Base-by-base conservation (phyloP, 2,113 vertebrate species). In the Antennarius striatus region DNA sequence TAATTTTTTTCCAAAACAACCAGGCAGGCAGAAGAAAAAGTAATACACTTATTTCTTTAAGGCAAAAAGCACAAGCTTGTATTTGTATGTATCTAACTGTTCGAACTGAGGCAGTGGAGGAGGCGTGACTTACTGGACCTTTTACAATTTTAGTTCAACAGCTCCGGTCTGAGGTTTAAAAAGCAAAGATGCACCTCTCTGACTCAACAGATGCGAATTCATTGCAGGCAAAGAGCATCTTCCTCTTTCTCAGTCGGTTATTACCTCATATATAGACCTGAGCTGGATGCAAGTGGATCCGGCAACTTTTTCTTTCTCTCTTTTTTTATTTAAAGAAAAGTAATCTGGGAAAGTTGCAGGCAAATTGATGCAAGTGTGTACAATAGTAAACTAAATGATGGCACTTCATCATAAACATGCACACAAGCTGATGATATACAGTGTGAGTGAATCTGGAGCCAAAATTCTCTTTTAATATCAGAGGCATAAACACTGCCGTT, bases 381-480 rank as follows among this genome's bases (percentile, higher is more conserved):
- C 65, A 67, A 78, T 22, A 59, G 28, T 15, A 62, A 60, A 68
- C 60, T 47, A 74, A 82, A 84, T 77, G 71, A 62, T 16, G 0
- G 30, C 32, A 60, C 73, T 79, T 62, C 29, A 71, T 83, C 67
- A 75, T 58, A 39, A 64, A 69, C 73, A 64, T 66, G 65, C 58
- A 53, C 28, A 49, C 46, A 63, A 54, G 63, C n/a, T 69, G 48
- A 72, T 80, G 57, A 71, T 73, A 40, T 58, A 62, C 55, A 16
- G 51, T 16, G 17, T 14, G 12, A 40, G 42, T 32, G 22, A 53
- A 68, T 72, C 53, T 56, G 59, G 68, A 55, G 57, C 14, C 47
- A 64, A 46, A 46, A 72, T 61, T 64, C 66, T 75, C 40, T 61
- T 83, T 85, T 78, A 63, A 66, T 57, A 66, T 84, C 71, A 54